Evolutionary conservation across 1,140 invertebrate species (phyloP), one percentile per base, ranked within the genome.

Genomic region (Meloidogyne floridensis): DNA sequence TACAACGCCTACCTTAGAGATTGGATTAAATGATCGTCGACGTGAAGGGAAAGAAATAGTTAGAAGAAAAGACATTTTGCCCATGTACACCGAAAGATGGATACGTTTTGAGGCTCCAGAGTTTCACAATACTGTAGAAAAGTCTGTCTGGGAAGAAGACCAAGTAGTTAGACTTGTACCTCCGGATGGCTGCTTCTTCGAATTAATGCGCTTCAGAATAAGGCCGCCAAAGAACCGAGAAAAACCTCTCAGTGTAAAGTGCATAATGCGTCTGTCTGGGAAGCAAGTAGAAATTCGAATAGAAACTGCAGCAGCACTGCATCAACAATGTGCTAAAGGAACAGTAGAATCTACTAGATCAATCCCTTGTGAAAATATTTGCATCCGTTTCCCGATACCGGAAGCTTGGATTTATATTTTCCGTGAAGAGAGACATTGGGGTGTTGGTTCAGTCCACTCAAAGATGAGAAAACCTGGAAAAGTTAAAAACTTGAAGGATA

Each of bases 331-430:
- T 43, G 83, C 81, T 11, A 82, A 81, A 70, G 87, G 87, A 54
- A 85, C 88, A 3, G 97, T 95, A 80, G 93, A 96, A 87, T 96
- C 96, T 91, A 92, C 97, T 74, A 95, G 96, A 8, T 91, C 93
- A 87, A 92, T 99, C 84, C 97, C 96, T 73, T 98, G 96, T 91
- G 95, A 98, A 91, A 96, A 99, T 91, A 96, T 99, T 70, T 94
- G 95, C 88, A 94, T 99, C 65, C 93, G 95, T 78, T 97, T 99
- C 90, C 96, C 97, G 6, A 96, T 99, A 84, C 98, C 98, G 43
- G 97, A 99, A 91, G 95, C 94, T 88, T 99, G 98, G 98, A 91
- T 99, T 86, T 99, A 99, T 91, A 92, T 98, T 87, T 99, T 99
- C 91, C 93, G 98, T 82, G 96, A 98, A 20, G 97, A 99, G 91